Base-by-base conservation (phyloP, 1,140 invertebrate species). In the Himalopsyche phryganea region DNA sequence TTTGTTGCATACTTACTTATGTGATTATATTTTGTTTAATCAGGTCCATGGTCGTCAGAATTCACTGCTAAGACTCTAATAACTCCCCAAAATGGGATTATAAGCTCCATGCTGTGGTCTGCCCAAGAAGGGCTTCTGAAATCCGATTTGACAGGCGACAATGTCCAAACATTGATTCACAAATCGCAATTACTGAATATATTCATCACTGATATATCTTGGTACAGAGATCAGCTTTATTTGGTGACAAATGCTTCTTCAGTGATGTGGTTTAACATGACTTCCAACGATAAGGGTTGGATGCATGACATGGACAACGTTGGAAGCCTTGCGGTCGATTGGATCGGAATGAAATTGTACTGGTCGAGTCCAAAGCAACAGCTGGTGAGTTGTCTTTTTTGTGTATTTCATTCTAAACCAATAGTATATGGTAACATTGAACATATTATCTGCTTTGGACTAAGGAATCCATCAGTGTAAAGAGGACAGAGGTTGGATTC, bases 311-410 rank as follows among this genome's bases (percentile, higher is more conserved):
- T 87, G 55, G 81, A 86, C 38, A 85, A 85, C 15, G 90, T 90
- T 1, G 83, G 85, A 0, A 87, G 86, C 61, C 80, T 96, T 14
- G 88, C 90, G 0, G 85, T 94, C 1, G 93, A 97, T 67, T 94
- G 91, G 90, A 83, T 95, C 20, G 90, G 90, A 0, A 85, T 85
- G 19, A 89, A 91, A 68, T 69, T 97, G 0, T 96, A 96, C 68
- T 96, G 92, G 91, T 89, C 91, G 0, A 91, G 89, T 74, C 85
- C 87, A 9, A 88, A 88, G 70, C 85, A 89, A 68, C 89, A 91
- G 72, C 75, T 87, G 71, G 86, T 89, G 76, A 82, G 75, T 72
- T 11, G 33, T 40, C 7, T 35, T 35, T 23, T 61, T 40, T 11
- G 44, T 6, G 5, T 44, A 45, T 15, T 7, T 19, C 42, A 9